phyloP scores from a whole-genome alignment of 2,113 vertebrate genomes.

The Dendrocopos noguchii region DNA sequence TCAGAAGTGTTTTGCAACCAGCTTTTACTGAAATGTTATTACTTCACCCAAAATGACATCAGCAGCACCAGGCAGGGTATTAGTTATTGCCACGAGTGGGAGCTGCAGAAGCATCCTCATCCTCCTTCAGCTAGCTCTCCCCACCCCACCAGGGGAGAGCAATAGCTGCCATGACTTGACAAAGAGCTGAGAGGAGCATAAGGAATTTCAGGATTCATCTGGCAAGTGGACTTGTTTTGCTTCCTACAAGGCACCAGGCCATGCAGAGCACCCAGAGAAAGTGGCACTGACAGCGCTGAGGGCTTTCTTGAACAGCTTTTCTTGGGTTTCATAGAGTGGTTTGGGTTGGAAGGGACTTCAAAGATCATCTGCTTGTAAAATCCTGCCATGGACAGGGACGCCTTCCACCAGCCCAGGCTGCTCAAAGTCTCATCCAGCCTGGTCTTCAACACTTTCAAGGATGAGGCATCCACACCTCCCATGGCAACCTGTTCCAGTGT shows the following conservation, averaged over 20 bases:
- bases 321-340: neutral
- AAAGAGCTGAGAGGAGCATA: neutral
- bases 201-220: neutral
- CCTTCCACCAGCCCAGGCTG: too few relatives aligned
- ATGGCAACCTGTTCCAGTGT: too few relatives aligned
- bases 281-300: neutral
- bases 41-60: neutral
- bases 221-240: neutral
- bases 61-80: neutral
- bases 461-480: too few relatives aligned
- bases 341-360: too few relatives aligned
- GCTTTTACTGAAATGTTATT: neutral
- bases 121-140: neutral
- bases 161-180: neutral
- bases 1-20: neutral
- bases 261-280: neutral
- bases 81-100: neutral
- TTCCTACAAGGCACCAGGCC: neutral
- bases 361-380: too few relatives aligned
- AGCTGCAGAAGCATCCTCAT: conserved; percentile 7
- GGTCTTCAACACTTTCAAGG: too few relatives aligned
- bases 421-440: too few relatives aligned
- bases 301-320: neutral
- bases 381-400: too few relatives aligned
- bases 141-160: neutral